Evolutionary conservation across 2,888 invertebrate species (phyloP), one percentile per base, ranked within the genome.

Genomic region (Drosophila kambysellisi): DNA sequence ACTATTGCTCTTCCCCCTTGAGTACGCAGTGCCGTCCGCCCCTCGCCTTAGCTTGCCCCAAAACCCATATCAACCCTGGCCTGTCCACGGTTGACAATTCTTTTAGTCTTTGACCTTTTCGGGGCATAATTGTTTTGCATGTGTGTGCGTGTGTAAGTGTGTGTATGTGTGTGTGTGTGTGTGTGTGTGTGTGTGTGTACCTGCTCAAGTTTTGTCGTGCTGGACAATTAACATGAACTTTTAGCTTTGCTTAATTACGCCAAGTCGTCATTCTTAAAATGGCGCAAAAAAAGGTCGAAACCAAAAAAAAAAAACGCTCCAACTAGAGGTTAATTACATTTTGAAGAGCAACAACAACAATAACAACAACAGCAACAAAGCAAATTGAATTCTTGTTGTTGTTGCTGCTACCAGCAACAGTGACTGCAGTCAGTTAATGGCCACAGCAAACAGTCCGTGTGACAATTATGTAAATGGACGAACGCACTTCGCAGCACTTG

Each of bases 181-280:
- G 32, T 58, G 48, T 63, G 50, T 73, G 48, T 63, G 48, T 70
- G 32, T 63, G 67, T 74, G 53, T 64, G 74, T 76, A 69, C 76
- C 71, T 76, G 88, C 62, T 79, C 51, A 56, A 59, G 66, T 70
- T 71, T 78, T 78, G 66, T 74, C 51, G 69, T 76, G 79, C 70
- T 81, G 88, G 86, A 88, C 89, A 87, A 87, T 89, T 87, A 87
- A 88, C 87, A 87, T 87, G 89, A 87, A 87, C 88, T 87, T 89
- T 87, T 89, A 89, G 87, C 87, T 87, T 82, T 87, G 89, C 89
- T 87, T 87, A 87, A 87, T 89, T 87, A 87, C 88, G 74, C 20
- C 46, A 62, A 70, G 79, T 73, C 68, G 81, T 67, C 65, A 72
- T 85, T 85, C 84, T 85, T 76, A 83, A 86, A 85, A 70, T 88